These are phyloP conservation scores for Cherax quadricarinatus DNA, from an alignment of 1,140 invertebrate species.

Conservation along the genomic window DNA sequence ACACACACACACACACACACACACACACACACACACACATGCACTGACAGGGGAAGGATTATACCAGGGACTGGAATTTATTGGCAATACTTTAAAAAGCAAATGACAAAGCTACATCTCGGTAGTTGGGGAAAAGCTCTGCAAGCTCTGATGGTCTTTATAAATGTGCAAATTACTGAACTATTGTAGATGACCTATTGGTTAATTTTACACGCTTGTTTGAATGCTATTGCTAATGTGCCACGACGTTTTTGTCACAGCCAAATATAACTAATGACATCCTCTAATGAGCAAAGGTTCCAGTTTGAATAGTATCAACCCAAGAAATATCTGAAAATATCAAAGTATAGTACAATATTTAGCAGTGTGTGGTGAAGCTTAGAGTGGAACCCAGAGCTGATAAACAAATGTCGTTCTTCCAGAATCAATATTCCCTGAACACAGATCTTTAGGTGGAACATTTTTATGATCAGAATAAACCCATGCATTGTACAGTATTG, in stretches of 20 bases:
- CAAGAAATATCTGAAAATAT: not conserved
- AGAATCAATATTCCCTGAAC: not conserved
- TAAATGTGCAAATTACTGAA: conserved; percentile 10
- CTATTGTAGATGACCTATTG: conserved; percentile 36
- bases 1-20: no score
- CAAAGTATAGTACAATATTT: not conserved
- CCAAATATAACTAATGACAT: not conserved
- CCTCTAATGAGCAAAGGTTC: not conserved
- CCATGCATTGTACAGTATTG: not conserved
- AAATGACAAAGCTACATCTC: conserved; percentile 83
- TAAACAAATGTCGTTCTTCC: not conserved
- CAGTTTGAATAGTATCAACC: not conserved
- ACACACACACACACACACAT: no score
- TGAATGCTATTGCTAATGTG: not conserved
- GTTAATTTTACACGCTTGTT: not conserved
- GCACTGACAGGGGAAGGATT: conserved; percentile 98
- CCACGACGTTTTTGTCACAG: not conserved
- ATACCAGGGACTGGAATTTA: conserved; percentile 97
- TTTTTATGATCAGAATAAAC: not conserved
- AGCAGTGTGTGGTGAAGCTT: not conserved
- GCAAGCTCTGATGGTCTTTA: conserved; percentile 61
- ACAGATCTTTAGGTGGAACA: not conserved
- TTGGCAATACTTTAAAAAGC: conserved; percentile 91
- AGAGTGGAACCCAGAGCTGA: not conserved
- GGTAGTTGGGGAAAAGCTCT: conserved; percentile 16